These are phyloP conservation scores for Etheostoma nigrum DNA, from an alignment of 2,797 vertebrate species.

Conservation along the genomic window DNA sequence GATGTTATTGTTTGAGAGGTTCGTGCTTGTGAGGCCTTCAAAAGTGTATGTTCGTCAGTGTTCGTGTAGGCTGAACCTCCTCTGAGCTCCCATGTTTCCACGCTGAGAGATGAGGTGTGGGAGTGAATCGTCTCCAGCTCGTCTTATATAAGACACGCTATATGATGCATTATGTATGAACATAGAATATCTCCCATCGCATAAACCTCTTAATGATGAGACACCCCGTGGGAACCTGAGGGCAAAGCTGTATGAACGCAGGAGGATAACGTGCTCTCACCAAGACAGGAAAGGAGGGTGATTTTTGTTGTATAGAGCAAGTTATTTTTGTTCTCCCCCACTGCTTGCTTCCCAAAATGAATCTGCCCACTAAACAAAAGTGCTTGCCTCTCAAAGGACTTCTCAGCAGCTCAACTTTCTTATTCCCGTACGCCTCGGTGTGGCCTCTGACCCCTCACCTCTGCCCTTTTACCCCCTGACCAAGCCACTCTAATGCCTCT, in stretches of 20 bases:
- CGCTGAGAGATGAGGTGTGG: conserved; percentile 49
- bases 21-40: neutral
- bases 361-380: conserved; percentile 66
- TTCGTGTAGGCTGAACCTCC: conserved; percentile 46
- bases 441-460: conserved; percentile 50
- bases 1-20: conserved; percentile 12
- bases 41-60: neutral
- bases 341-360: conserved; percentile 54
- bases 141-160: conserved; percentile 64
- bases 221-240: conserved; percentile 22
- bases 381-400: conserved; percentile 37
- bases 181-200: conserved; percentile 30
- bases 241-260: conserved; percentile 39
- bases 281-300: conserved; percentile 8
- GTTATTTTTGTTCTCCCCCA: neutral
- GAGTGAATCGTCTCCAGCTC: conserved; percentile 51
- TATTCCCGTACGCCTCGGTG: conserved; percentile 8
- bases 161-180: conserved; percentile 65
- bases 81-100: conserved; percentile 27
- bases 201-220: conserved; percentile 44
- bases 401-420: conserved; percentile 30
- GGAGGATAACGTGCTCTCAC: conserved; percentile 30
- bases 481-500: conserved; percentile 18
- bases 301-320: neutral
- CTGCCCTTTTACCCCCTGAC: conserved; percentile 36